phyloP scores from a whole-genome alignment of 2,113 vertebrate species.

The Pollimyrus isidori region DNA sequence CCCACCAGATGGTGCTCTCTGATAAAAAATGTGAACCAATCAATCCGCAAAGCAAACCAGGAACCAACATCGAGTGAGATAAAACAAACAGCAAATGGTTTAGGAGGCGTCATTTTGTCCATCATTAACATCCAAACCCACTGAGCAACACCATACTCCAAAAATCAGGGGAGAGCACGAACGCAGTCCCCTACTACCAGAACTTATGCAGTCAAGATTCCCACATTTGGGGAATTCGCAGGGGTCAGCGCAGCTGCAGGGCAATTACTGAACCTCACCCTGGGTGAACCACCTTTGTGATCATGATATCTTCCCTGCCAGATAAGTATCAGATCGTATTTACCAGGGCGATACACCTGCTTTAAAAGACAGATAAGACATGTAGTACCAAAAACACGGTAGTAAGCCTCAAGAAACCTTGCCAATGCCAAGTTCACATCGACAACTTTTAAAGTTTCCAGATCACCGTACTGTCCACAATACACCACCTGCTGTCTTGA shows the following conservation, averaged over 20 bases:
- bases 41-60: not conserved
- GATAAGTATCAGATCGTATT: not conserved
- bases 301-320: not conserved
- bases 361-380: not conserved
- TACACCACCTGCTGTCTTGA: not conserved
- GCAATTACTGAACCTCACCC: not conserved
- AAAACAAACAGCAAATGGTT: not conserved
- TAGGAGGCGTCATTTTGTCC: not conserved
- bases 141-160: not conserved
- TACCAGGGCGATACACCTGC: not conserved
- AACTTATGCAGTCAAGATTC: not conserved
- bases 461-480: not conserved
- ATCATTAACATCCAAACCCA: not conserved
- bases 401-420: not conserved
- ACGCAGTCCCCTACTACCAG: not conserved
- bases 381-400: not conserved
- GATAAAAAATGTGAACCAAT: not conserved
- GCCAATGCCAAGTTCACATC: not conserved
- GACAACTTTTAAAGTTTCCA: not conserved
- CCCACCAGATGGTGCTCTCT: not conserved
- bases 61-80: not conserved
- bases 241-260: not conserved
- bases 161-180: not conserved
- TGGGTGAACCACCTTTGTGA: not conserved
- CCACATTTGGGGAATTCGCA: not conserved